Percentiles rank a stretch among this genome's conserved stretches.
Conservation (phyloP, 1,140 invertebrate genomes). For the Euborellia annulipes region DNA sequence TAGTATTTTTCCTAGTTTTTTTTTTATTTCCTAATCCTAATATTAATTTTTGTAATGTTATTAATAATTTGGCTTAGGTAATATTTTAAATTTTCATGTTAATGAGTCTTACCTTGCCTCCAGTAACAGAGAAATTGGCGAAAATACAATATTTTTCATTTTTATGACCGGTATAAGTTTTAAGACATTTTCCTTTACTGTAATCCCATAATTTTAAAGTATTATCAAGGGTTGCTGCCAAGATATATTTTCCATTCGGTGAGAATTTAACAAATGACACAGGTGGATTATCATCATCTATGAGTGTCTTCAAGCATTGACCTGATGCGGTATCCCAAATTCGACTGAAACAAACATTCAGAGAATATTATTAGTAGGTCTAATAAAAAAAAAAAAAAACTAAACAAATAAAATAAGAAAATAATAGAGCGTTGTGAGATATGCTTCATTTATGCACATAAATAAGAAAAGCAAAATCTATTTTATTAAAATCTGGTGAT, state of each 20-base stretch:
- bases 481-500: too few relatives aligned
- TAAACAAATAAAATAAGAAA: too few relatives aligned
- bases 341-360: slow-evolving; percentile 48
- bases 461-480: too few relatives aligned
- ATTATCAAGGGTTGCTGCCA: slow-evolving; percentile 96
- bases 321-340: slow-evolving; percentile 99
- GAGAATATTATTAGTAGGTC: too few relatives aligned
- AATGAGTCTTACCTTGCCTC: slow-evolving; percentile 70
- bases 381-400: too few relatives aligned
- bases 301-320: slow-evolving; percentile 95
- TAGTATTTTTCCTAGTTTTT: too few relatives aligned
- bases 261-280: slow-evolving; percentile 99
- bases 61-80: slow-evolving; percentile 7
- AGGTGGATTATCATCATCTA: slow-evolving; percentile 95
- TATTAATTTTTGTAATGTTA: slow-evolving; percentile 3
- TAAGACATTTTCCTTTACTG: slow-evolving; percentile 92
- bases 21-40: neutral
- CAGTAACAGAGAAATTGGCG: slow-evolving; percentile 98
- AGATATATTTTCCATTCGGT: slow-evolving; percentile 98
- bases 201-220: slow-evolving; percentile 99
- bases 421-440: too few relatives aligned
- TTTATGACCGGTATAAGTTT: slow-evolving; percentile 94
- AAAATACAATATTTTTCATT: slow-evolving; percentile 99
- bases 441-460: too few relatives aligned
- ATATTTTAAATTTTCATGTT: too few relatives aligned